These are phyloP conservation scores for Pseudochaenichthys georgianus DNA, from an alignment of 2,797 vertebrate species.

Conservation along the genomic window DNA sequence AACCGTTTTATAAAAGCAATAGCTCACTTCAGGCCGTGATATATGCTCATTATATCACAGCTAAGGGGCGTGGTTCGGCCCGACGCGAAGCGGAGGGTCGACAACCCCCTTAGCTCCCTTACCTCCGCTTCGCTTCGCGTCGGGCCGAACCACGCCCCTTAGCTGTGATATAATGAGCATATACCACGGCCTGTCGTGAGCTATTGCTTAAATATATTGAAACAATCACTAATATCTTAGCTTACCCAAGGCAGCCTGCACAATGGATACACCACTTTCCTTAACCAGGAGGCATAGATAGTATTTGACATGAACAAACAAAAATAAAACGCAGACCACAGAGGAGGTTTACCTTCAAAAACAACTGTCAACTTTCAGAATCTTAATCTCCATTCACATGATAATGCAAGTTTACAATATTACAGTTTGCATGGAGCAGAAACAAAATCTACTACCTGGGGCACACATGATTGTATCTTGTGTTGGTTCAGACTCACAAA, in stretches of 20 bases:
- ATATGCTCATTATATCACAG: no score
- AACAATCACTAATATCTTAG: background rate
- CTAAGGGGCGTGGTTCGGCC: no score
- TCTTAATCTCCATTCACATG: background rate
- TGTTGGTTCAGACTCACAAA: background rate
- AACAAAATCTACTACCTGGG: background rate
- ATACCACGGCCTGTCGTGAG: no score
- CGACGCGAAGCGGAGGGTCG: no score
- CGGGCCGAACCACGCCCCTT: no score
- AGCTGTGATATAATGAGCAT: no score
- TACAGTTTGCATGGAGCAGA: background rate
- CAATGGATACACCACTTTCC: background rate
- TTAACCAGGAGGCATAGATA: background rate
- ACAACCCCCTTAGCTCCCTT: no score
- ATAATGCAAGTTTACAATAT: background rate
- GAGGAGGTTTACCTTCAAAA: background rate
- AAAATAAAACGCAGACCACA: background rate
- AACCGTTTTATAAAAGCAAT: no score
- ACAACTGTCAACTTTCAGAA: background rate
- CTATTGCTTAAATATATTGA: no score
- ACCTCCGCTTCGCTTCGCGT: no score
- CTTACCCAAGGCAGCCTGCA: background rate
- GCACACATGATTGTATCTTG: background rate
- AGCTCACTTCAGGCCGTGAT: no score
- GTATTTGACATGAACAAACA: background rate